phyloP scores from a whole-genome alignment of 2,888 invertebrate genomes.

The Plutella xylostella region DNA sequence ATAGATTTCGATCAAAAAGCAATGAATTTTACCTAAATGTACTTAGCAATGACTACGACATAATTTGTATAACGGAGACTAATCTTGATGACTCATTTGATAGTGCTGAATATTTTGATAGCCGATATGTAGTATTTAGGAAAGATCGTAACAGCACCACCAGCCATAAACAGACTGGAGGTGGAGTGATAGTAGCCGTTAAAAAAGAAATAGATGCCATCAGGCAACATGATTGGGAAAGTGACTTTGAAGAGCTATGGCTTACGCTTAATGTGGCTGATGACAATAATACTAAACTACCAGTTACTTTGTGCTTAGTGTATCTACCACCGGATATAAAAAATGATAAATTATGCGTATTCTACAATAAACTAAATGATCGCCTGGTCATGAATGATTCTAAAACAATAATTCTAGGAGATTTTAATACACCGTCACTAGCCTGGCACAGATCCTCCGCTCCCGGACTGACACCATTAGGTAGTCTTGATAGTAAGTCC shows the following conservation, averaged over 20 bases:
- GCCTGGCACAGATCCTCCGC: neutral
- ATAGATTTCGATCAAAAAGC: neutral
- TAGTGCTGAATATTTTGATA: slow-evolving; percentile 4
- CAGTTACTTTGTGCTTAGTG: neutral
- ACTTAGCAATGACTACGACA: neutral
- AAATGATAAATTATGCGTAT: neutral
- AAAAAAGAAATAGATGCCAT: neutral
- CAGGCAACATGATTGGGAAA: neutral
- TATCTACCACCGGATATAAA: slow-evolving; percentile 1
- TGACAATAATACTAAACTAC: neutral
- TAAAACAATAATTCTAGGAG: neutral
- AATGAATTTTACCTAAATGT: neutral
- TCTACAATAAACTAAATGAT: neutral
- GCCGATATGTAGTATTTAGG: slow-evolving; percentile 3
- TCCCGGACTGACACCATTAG: neutral
- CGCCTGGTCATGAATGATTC: neutral
- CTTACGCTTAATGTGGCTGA: no score
- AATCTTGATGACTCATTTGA: slow-evolving; percentile 4
- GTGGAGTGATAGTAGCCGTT: slow-evolving; percentile 7
- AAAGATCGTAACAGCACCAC: neutral
- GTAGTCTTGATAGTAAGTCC: neutral
- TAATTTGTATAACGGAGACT: slow-evolving; percentile 8
- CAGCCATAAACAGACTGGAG: slow-evolving; percentile 2
- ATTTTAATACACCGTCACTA: slow-evolving; percentile 3
- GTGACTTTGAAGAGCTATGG: slow-evolving; percentile 5